Conservation (phyloP, 2,888 invertebrate genomes). For the Linyphia triangularis region DNA sequence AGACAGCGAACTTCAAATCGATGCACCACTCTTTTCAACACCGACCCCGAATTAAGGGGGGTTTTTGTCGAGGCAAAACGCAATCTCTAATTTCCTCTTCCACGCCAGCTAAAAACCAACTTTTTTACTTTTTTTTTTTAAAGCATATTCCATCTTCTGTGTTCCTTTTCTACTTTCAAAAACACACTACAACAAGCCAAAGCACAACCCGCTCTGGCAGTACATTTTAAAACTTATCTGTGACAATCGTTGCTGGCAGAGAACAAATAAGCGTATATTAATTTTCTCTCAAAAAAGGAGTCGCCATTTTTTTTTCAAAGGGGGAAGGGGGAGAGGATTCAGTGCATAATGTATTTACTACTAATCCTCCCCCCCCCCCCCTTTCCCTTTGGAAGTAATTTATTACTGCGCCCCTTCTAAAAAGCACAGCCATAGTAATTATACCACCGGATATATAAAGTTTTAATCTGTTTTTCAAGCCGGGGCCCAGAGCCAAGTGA, state of each 20-base stretch:
- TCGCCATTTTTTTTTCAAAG: slow-evolving; percentile 6
- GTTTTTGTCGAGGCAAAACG: slow-evolving; percentile 68
- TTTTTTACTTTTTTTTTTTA: slow-evolving; percentile 25
- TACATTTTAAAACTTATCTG: slow-evolving; percentile 71
- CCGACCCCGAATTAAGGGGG: slow-evolving; percentile 28
- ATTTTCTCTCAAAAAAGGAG: slow-evolving; percentile 66
- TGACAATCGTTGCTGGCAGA: slow-evolving; percentile 60
- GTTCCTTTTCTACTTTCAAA: slow-evolving; percentile 49
- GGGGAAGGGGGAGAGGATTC: no score
- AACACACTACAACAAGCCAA: slow-evolving; percentile 54
- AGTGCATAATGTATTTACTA: slow-evolving; percentile 55
- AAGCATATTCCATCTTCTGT: slow-evolving; percentile 16
- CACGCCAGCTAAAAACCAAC: background rate
- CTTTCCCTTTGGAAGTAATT: slow-evolving; percentile 46
- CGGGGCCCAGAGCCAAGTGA: slow-evolving; percentile 43
- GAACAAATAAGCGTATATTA: slow-evolving; percentile 72
- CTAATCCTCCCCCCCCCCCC: slow-evolving; percentile 18
- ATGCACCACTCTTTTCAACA: slow-evolving; percentile 46
- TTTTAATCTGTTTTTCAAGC: slow-evolving; percentile 74
- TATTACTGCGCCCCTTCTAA: slow-evolving; percentile 52
- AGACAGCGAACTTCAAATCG: slow-evolving; percentile 39
- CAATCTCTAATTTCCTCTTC: slow-evolving; percentile 72
- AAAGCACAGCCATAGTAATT: slow-evolving; percentile 68
- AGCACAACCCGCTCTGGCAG: background rate
- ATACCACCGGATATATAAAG: slow-evolving; percentile 70